Percentiles rank a stretch among this genome's conserved stretches.
phyloP scores from a whole-genome alignment of 2,888 invertebrate species.

The Biston stratarius region DNA sequence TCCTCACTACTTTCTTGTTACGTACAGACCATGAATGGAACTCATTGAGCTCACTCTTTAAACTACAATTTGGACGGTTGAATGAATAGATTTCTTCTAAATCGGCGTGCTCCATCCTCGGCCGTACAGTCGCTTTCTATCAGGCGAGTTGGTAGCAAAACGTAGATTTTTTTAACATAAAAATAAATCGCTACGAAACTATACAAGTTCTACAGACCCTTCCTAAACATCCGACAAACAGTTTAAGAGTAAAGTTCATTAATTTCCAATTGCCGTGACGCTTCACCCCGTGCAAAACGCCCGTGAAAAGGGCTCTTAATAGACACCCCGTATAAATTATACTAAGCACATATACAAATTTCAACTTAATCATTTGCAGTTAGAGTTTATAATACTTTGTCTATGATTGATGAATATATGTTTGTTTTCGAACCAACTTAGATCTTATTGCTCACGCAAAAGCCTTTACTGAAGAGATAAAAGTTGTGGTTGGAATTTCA shows the following conservation, averaged over 20 bases:
- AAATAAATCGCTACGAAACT: background rate
- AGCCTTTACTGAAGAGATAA: constrained; percentile 5
- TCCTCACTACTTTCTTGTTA: no score
- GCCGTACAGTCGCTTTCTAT: no score
- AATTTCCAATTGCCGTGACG: constrained; percentile 22
- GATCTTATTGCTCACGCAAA: background rate
- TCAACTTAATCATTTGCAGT: constrained; percentile 41
- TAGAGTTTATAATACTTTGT: constrained; percentile 47
- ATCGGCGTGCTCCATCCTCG: no score
- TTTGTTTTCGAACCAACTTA: constrained; percentile 1
- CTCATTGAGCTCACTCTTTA: no score
- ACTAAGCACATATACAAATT: constrained; percentile 46
- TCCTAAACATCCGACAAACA: background rate
- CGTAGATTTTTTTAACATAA: no score
- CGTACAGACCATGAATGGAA: no score
- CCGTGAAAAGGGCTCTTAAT: constrained; percentile 25
- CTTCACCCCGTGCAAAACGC: constrained; percentile 16
- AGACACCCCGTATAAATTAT: constrained; percentile 46
- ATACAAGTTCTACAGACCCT: background rate
- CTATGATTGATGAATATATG: background rate
- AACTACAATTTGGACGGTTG: no score
- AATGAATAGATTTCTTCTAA: no score
- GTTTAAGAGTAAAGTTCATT: constrained; percentile 27
- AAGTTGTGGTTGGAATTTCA: constrained; percentile 8
- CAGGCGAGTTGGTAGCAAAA: no score